A percentile compares a stretch with the other conserved stretches of the same genome.
phyloP scores from a whole-genome alignment of 2,888 invertebrate genomes.

The Galeopsomyia nigrocyanea region DNA sequence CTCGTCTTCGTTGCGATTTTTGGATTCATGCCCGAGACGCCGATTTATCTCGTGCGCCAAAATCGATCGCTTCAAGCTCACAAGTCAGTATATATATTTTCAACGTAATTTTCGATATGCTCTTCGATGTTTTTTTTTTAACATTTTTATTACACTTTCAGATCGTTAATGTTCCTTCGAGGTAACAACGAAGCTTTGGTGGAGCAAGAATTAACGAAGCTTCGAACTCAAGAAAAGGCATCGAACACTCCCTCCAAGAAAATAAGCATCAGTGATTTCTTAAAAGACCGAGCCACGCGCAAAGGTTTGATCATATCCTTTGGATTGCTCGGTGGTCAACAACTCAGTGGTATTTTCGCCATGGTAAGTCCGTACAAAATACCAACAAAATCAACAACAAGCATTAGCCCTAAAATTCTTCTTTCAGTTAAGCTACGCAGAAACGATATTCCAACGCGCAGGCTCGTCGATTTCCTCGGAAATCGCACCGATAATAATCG shows the following conservation, averaged over 20 bases:
- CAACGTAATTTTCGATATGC: neutral
- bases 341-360: constrained; percentile 68
- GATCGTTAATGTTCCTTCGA: constrained; percentile 60
- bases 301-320: constrained; percentile 65
- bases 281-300: constrained; percentile 62
- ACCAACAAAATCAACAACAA: too few relatives aligned
- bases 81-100: constrained; percentile 51
- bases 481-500: constrained; percentile 74
- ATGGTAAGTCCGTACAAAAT: constrained; percentile 59
- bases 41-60: constrained; percentile 67
- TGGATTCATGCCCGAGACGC: constrained; percentile 73
- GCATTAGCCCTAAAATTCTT: neutral
- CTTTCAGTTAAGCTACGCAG: constrained; percentile 69
- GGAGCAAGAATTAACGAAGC: constrained; percentile 56
- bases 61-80: constrained; percentile 64
- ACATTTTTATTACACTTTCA: constrained; percentile 44
- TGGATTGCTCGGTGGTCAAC: constrained; percentile 67
- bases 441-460: constrained; percentile 71
- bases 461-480: constrained; percentile 71
- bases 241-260: constrained; percentile 40
- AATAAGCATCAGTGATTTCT: constrained; percentile 63
- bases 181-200: constrained; percentile 56
- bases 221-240: constrained; percentile 55
- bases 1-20: constrained; percentile 67
- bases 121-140: too few relatives aligned